Evolutionary conservation across 2,797 vertebrate species (phyloP).

Genomic region (Lycodopsis pacificus): DNA sequence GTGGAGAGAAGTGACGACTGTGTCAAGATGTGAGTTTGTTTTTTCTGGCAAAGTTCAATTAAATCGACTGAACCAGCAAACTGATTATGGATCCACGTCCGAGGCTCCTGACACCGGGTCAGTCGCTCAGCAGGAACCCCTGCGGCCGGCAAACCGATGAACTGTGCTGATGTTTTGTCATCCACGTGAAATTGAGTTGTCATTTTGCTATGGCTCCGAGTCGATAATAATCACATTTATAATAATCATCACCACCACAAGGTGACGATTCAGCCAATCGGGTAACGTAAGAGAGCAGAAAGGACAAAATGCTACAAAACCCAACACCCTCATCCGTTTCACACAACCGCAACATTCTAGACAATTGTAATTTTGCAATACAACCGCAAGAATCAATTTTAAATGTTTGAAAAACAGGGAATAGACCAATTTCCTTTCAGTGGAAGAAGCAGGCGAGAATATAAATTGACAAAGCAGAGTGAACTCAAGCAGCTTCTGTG

Average conservation of each 20-base stretch:
- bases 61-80: constrained; percentile 6
- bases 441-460: constrained; percentile 1
- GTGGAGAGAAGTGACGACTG: background rate
- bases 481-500: constrained; percentile 6
- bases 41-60: background rate
- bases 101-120: constrained; percentile 18
- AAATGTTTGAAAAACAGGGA: background rate
- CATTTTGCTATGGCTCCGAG: constrained; percentile 45
- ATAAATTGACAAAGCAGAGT: constrained; percentile 17
- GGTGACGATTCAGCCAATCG: background rate
- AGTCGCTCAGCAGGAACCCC: background rate
- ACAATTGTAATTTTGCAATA: background rate
- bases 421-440: background rate
- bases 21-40: background rate
- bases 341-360: background rate
- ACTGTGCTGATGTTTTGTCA: background rate
- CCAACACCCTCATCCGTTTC: background rate
- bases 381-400: background rate
- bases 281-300: background rate
- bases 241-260: background rate
- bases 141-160: background rate
- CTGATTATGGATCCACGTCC: constrained; percentile 33
- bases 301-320: background rate
- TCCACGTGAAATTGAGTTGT: background rate
- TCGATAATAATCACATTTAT: constrained; percentile 14